These are phyloP conservation scores for Odocoileus hemionus DNA, from an alignment of 2,113 vertebrate genomes.

Conservation along the genomic window DNA sequence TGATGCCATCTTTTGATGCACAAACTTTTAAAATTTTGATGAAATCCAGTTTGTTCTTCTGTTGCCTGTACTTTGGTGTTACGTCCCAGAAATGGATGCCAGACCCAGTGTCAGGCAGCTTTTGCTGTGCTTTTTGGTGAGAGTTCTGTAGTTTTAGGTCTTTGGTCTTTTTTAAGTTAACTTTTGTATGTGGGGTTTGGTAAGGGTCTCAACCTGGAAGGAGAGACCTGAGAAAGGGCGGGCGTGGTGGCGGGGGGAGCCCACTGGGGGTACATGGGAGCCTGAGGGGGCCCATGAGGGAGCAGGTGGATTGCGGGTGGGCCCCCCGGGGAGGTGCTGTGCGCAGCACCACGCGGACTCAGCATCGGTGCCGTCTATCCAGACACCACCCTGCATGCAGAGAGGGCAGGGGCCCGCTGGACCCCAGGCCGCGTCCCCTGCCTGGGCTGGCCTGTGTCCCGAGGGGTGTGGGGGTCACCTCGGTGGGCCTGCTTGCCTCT, in stretches of 20 bases:
- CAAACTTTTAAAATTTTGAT: background rate
- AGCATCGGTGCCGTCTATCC: accelerated
- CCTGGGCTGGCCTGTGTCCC: background rate
- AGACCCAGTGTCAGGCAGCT: background rate
- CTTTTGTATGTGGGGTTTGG: background rate
- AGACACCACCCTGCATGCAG: background rate
- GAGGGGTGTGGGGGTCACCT: background rate
- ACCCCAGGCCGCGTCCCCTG: background rate
- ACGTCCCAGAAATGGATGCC: background rate
- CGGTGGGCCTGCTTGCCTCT: background rate
- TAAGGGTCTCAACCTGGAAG: background rate
- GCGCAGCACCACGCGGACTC: accelerated
- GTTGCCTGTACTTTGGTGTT: background rate
- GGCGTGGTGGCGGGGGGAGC: background rate
- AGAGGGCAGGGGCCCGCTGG: background rate
- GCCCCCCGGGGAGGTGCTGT: background rate
- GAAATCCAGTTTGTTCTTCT: background rate
- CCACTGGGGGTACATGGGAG: accelerated
- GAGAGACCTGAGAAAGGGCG: background rate
- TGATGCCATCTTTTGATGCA: background rate
- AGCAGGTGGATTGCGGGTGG: background rate
- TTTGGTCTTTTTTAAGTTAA: background rate
- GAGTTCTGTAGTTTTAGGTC: background rate
- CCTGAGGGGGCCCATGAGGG: background rate
- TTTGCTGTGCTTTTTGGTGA: background rate